Evolutionary conservation across 2,113 vertebrate species (phyloP).

Genomic region (Amphiprion ocellaris): DNA sequence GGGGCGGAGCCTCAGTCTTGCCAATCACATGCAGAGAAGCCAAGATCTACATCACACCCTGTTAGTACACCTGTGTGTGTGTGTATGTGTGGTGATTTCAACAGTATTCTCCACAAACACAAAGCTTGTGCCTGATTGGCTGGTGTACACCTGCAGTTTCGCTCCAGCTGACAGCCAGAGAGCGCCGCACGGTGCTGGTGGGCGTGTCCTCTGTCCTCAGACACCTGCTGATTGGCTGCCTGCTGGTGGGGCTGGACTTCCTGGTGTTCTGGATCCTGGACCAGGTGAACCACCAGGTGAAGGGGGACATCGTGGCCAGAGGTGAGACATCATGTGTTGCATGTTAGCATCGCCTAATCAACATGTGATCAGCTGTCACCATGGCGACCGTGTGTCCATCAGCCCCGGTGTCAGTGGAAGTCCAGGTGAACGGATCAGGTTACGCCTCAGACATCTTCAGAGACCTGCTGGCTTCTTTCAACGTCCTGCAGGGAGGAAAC

Average conservation of each 20-base stretch:
- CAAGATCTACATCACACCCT: constrained; percentile 84
- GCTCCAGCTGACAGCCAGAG: constrained; percentile 70
- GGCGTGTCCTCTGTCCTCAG: constrained; percentile 73
- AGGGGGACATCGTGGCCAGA: constrained; percentile 83
- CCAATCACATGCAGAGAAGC: constrained; percentile 86
- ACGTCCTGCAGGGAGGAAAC: constrained; percentile 86
- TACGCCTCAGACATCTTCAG: constrained; percentile 88
- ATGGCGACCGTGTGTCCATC: background rate
- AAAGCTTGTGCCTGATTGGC: background rate
- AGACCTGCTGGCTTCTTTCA: constrained; percentile 88
- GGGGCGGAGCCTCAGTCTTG: constrained; percentile 82
- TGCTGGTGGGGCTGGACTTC: constrained; percentile 88
- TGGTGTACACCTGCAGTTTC: constrained; percentile 66
- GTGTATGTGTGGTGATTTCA: background rate
- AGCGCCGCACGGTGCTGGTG: constrained; percentile 61
- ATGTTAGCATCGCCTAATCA: too few relatives aligned
- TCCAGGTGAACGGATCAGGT: constrained; percentile 86
- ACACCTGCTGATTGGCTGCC: constrained; percentile 77
- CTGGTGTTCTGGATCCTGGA: constrained; percentile 92
- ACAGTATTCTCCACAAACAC: too few relatives aligned
- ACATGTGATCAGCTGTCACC: background rate
- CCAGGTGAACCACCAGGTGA: constrained; percentile 86
- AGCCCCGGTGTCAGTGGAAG: constrained; percentile 82
- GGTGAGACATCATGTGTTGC: constrained; percentile 69
- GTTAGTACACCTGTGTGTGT: constrained; percentile 76